Evolutionary conservation across 2,888 invertebrate genomes (phyloP).

Genomic region (Cerastis leucographa): DNA sequence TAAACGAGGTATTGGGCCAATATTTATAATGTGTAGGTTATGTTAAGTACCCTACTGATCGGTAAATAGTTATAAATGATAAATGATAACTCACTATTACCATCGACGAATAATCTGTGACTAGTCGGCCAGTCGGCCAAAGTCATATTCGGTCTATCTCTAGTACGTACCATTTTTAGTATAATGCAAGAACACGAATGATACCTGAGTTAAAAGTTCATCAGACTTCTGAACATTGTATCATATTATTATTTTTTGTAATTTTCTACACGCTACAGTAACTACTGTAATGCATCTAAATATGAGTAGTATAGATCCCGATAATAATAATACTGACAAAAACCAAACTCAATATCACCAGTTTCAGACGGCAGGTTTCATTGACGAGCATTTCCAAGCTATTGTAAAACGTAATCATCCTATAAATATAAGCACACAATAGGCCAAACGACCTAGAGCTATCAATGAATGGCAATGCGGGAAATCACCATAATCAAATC

Average conservation of each 20-base stretch:
- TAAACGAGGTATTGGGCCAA: constrained; percentile 21
- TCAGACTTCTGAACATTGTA: background rate
- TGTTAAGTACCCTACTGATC: background rate
- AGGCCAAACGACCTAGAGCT: constrained; percentile 25
- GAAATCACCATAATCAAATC: constrained; percentile 10
- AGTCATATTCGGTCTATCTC: no score
- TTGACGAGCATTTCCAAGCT: background rate
- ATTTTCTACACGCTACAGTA: background rate
- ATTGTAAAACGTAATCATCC: constrained; percentile 24
- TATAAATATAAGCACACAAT: background rate
- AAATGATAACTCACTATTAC: no score
- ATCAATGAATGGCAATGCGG: background rate
- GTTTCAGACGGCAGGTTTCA: background rate
- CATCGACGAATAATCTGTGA: no score
- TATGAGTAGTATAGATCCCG: background rate
- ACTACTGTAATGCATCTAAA: background rate
- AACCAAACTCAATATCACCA: background rate
- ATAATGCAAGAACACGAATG: background rate
- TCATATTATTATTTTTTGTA: no score
- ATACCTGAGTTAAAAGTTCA: background rate
- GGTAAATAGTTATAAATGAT: constrained; percentile 10
- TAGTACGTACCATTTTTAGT: background rate
- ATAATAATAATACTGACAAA: background rate
- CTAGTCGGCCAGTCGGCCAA: no score
- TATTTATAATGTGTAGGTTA: constrained; percentile 25